These are phyloP conservation scores for Trichonephila clavipes DNA, from an alignment of 1,140 invertebrate species.

Conservation along the genomic window DNA sequence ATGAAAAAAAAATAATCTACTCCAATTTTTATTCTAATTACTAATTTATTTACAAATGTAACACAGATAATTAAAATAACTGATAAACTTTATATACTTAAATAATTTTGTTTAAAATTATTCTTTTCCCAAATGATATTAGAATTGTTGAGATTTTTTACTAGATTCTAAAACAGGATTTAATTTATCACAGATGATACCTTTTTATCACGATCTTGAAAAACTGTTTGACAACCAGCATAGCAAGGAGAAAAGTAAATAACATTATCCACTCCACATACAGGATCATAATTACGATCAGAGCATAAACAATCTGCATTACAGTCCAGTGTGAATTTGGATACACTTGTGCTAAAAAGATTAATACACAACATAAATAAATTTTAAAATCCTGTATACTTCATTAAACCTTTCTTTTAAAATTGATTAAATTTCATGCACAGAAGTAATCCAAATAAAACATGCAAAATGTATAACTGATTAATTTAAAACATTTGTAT, in stretches of 20 bases:
- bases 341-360: constrained; percentile 26
- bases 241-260: constrained; percentile 80
- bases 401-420: too few relatives aligned
- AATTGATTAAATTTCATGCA: neutral
- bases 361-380: neutral
- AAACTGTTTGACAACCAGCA: constrained; percentile 73
- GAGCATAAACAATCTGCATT: constrained; percentile 84
- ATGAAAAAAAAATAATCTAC: too few relatives aligned
- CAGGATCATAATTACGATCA: constrained; percentile 80
- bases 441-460: neutral
- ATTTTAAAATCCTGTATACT: neutral
- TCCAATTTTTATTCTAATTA: too few relatives aligned
- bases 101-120: too few relatives aligned
- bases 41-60: too few relatives aligned
- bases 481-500: too few relatives aligned
- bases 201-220: constrained; percentile 63
- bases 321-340: constrained; percentile 80
- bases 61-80: too few relatives aligned
- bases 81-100: too few relatives aligned
- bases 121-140: too few relatives aligned
- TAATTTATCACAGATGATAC: neutral
- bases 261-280: constrained; percentile 80
- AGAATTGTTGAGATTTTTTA: too few relatives aligned
- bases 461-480: too few relatives aligned
- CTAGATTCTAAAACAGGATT: neutral